These are phyloP conservation scores for Agapornis canus DNA, from an alignment of 2,797 vertebrate genomes.

Conservation along the genomic window DNA sequence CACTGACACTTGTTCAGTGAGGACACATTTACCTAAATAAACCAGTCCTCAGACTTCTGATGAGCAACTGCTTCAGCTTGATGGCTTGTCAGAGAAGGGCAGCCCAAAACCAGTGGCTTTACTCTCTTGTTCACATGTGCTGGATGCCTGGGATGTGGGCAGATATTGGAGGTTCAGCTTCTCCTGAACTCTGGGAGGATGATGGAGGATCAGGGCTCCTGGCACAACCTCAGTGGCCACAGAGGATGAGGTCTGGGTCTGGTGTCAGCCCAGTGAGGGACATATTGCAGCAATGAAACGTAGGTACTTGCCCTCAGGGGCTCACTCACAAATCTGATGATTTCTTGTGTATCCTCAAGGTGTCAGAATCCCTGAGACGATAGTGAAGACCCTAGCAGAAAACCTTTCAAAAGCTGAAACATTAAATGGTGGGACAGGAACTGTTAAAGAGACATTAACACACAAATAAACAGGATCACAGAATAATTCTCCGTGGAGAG, in stretches of 20 bases:
- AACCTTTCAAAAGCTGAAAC: neutral
- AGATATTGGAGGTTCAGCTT: neutral
- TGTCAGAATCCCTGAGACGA: neutral
- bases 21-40: neutral
- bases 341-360: neutral
- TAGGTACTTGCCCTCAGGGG: neutral
- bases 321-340: neutral
- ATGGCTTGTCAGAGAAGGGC: neutral
- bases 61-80: neutral
- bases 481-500: neutral
- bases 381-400: neutral
- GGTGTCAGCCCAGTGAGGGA: neutral
- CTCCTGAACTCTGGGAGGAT: neutral
- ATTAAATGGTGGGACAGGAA: fast-evolving
- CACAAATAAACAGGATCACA: neutral
- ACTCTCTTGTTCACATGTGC: neutral
- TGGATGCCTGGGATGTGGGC: neutral
- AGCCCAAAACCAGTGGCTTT: neutral
- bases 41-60: neutral
- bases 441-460: neutral
- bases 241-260: neutral
- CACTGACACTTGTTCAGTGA: neutral
- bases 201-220: neutral
- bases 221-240: neutral
- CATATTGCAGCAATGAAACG: neutral